A percentile compares a stretch with the other conserved stretches of the same genome.
phyloP scores from a whole-genome alignment of 2,888 invertebrate genomes.

The Cerceris ruficornis region DNA sequence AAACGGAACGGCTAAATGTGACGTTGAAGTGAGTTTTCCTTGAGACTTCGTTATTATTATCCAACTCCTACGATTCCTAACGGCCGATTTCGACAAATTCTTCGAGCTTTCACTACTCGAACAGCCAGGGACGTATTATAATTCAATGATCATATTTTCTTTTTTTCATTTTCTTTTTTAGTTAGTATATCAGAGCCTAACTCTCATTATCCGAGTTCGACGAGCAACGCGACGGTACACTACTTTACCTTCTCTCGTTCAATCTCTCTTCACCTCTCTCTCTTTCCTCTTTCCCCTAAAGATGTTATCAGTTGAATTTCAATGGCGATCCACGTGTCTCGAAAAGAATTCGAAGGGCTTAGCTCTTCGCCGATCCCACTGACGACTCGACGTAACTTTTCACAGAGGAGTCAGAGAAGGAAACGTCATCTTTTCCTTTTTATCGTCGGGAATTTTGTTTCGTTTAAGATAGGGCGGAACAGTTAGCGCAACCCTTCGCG shows the following conservation, averaged over 20 bases:
- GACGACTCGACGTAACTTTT: neutral
- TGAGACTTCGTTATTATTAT: neutral
- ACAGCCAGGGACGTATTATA: slow-evolving; percentile 21
- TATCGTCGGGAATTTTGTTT: neutral
- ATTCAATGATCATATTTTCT: neutral
- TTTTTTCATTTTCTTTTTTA: neutral
- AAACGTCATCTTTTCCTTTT: neutral
- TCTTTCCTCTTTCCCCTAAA: neutral
- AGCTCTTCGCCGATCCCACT: slow-evolving; percentile 22
- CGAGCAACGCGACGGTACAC: slow-evolving; percentile 54
- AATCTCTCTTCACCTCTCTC: neutral
- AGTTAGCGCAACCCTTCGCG: slow-evolving; percentile 56
- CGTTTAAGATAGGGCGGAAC: slow-evolving; percentile 2
- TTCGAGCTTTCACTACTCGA: slow-evolving; percentile 4
- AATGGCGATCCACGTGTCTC: slow-evolving; percentile 51
- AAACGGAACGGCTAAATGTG: slow-evolving; percentile 23
- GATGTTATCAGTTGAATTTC: slow-evolving; percentile 26
- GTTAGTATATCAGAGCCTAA: slow-evolving; percentile 15
- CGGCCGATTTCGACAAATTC: slow-evolving; percentile 14
- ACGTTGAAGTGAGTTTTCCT: slow-evolving; percentile 8
- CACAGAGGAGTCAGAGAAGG: neutral
- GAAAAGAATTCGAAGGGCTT: slow-evolving; percentile 31
- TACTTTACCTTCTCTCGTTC: neutral
- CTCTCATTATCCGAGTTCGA: slow-evolving; percentile 43
- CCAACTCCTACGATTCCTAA: slow-evolving; percentile 3